Evolutionary conservation across 1,140 invertebrate species (phyloP), one percentile per base, ranked within the genome.

Genomic region (Hyphantria cunea): DNA sequence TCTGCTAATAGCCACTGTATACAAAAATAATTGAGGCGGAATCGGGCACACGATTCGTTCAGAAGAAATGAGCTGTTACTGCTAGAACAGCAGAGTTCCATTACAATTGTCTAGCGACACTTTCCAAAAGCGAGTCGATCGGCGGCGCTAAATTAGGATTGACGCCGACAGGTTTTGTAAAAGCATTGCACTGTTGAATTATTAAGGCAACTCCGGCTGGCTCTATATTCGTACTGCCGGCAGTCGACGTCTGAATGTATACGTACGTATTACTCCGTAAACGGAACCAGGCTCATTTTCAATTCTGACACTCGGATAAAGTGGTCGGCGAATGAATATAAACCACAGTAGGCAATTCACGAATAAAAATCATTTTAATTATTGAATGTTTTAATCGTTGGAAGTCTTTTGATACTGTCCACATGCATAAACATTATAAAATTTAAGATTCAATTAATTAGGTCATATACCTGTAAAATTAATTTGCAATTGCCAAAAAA

Each of bases 161-260:
- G 87, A 89, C 87, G 84, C 59, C 75, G 87, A 90, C 87, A 90
- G 83, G 84, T 89, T 89, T 89, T 90, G 87, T 90, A 89, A 90
- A 90, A 90, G 87, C 87, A 90, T 90, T 89, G 87, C 87, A 85
- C 76, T 88, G 87, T 87, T 90, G 86, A 90, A 90, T 90, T 90
- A 89, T 90, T 89, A 88, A 89, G 86, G 76, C 76, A 80, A 80
- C 77, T 83, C 78, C 55, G 84, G 76, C 84, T 82, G 80, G 82
- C 75, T 73, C 79, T 90, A 90, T 89, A 89, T 89, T 75, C 73
- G 87, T 82, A 82, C 78, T 72, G 73, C 67, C 69, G 59, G 58
- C 70, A 63, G 72, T 70, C 72, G 72, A 64, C 69, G 72, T 64
- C 66, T 65, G 56, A 49, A 72, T 67, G 60, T 80, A 76, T 79